Conservation (phyloP, 2,888 invertebrate genomes). For the Eristalinus sepulchralis region DNA sequence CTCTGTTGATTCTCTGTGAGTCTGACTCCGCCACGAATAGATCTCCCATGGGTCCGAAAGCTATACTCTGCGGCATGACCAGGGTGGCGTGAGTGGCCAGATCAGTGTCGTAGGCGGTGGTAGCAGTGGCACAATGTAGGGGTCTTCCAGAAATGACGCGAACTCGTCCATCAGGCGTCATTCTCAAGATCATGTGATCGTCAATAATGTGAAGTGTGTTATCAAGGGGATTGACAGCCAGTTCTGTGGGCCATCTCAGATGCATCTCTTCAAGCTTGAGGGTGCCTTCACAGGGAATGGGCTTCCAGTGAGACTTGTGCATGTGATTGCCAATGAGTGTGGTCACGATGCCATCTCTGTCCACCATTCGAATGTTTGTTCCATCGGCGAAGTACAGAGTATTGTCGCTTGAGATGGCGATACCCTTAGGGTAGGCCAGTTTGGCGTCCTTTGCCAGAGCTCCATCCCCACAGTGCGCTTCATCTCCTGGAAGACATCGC, state of each 20-base stretch:
- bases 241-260: conserved; percentile 96
- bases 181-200: conserved; percentile 95
- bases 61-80: conserved; percentile 96
- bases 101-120: conserved; percentile 90
- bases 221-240: conserved; percentile 96
- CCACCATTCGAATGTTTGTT: conserved; percentile 96
- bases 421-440: conserved; percentile 97
- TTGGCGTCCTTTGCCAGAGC: conserved; percentile 95
- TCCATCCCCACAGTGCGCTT: conserved; percentile 97
- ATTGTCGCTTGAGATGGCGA: conserved; percentile 95
- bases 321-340: conserved; percentile 96
- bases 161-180: conserved; percentile 94
- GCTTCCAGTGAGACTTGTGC: conserved; percentile 96
- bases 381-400: conserved; percentile 97
- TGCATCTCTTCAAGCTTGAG: conserved; percentile 96
- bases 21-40: conserved; percentile 98
- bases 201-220: conserved; percentile 97
- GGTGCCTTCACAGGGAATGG: conserved; percentile 95
- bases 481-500: conserved; percentile 95
- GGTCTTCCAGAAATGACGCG: conserved; percentile 97
- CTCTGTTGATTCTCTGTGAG: conserved; percentile 95
- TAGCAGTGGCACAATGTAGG: conserved; percentile 93
- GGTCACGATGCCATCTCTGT: conserved; percentile 94
- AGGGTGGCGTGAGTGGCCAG: conserved; percentile 94
- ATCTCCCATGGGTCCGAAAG: conserved; percentile 95